Evolutionary conservation across 1,140 invertebrate genomes (phyloP), one percentile per base, ranked within the genome.

Genomic region (Zaprionus davidi): DNA sequence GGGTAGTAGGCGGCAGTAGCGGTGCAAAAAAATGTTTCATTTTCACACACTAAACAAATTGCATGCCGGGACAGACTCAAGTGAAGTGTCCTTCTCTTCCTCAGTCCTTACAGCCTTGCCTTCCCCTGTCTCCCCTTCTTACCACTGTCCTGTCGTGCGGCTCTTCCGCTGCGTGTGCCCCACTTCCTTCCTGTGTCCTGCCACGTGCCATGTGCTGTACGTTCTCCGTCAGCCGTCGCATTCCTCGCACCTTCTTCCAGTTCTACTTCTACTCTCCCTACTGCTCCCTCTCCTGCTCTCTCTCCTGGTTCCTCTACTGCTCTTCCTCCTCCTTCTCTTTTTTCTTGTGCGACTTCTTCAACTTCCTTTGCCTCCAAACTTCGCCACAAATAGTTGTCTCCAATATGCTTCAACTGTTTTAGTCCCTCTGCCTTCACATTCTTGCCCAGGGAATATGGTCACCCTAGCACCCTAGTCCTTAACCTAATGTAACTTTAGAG

Each of bases 41-140:
- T 87, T 87, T 87, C 84, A 87, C 84, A 87, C 84, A 88, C 84
- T 87, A 87, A 87, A 87, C 84, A 87, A 87, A 87, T 87, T 87
- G 82, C 84, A 87, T 79, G 85, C 74, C 71, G 73, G 28, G 28
- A 66, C 77, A 74, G 77, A 83, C 63, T 79, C 65, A 72, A 84
- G 77, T 83, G 62, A 72, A 63, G 59, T 57, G 49, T 64, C 69
- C 81, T 68, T 68, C 49, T 60, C 51, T 38, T 55, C 41, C 31
- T 51, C 13, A 15, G 13, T 34, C 26, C 51, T 9, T 3, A 46
- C 38, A n/a, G 15, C 5, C 38, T n/a, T 41, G 15, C 24, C 22
- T 15, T 5, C 12, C 49, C 46, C 34, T 11, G 7, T 7, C 28
- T 15, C 11, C 15, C 46, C 46, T 60, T 49, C 60, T 58, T 46